These are phyloP conservation scores for Goniozus legneri DNA, from an alignment of 1,140 invertebrate species.

Conservation along the genomic window DNA sequence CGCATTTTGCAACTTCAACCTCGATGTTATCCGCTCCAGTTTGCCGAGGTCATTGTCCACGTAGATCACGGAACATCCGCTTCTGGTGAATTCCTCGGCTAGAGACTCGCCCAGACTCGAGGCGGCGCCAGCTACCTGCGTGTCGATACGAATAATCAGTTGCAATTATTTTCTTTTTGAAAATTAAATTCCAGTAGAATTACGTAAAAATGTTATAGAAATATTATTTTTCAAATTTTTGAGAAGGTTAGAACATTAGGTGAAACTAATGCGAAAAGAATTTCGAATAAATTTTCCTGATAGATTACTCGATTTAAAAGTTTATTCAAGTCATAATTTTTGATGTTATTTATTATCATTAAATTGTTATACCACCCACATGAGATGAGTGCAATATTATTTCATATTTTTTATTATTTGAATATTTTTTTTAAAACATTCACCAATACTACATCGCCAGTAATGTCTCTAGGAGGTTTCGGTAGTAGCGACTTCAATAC, in stretches of 20 bases:
- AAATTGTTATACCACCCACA: background rate
- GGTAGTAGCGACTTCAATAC: conserved; percentile 38
- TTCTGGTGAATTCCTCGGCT: conserved; percentile 40
- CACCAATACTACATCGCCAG: conserved; percentile 44
- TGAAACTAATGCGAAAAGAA: no score
- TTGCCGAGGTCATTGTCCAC: conserved; percentile 33
- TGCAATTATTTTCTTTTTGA: no score
- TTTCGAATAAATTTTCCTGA: no score
- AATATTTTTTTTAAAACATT: conserved; percentile 11
- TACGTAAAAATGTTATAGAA: no score
- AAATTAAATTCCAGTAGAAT: no score
- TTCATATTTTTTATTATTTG: no score
- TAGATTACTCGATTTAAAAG: background rate
- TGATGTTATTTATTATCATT: background rate
- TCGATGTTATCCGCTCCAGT: conserved; percentile 24
- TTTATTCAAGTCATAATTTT: background rate
- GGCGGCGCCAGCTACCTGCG: conserved; percentile 44
- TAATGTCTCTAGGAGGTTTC: conserved; percentile 42
- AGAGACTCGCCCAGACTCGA: conserved; percentile 39
- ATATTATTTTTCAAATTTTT: no score
- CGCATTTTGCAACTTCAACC: conserved; percentile 13
- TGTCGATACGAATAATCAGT: conserved; percentile 14
- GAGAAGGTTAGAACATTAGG: no score
- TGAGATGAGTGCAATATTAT: no score
- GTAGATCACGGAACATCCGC: conserved; percentile 44